These are phyloP conservation scores for Apeltes quadracus DNA, from an alignment of 2,113 vertebrate genomes.

Conservation along the genomic window DNA sequence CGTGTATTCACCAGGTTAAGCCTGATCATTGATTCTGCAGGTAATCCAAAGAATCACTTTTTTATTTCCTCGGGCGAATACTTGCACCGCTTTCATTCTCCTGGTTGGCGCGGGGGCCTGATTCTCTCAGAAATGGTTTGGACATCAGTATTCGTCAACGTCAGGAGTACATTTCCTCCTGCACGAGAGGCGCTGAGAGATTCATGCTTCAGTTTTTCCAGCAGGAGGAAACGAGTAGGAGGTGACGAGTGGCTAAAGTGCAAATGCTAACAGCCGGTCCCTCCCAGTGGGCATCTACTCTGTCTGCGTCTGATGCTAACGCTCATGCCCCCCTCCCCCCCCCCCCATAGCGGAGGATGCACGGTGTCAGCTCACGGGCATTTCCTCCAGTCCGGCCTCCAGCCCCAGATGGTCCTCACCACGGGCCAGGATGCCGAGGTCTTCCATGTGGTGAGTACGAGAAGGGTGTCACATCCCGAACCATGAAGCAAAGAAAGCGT, in stretches of 20 bases:
- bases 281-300: constrained; percentile 56
- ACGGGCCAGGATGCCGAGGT: constrained; percentile 83
- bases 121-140: neutral
- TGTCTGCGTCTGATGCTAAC: constrained; percentile 38
- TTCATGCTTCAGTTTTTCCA: constrained; percentile 43
- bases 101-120: neutral
- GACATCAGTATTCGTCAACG: neutral
- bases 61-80: too few relatives aligned
- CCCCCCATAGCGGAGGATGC: constrained; percentile 88
- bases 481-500: neutral
- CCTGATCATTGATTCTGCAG: neutral
- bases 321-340: constrained; percentile 29
- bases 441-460: constrained; percentile 93
- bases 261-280: constrained; percentile 66
- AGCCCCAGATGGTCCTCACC: constrained; percentile 91
- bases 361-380: constrained; percentile 91
- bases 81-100: neutral
- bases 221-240: constrained; percentile 59
- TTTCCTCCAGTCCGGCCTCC: constrained; percentile 90
- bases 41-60: neutral
- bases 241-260: constrained; percentile 56
- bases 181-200: constrained; percentile 22
- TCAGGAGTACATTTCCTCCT: neutral
- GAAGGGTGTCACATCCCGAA: neutral
- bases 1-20: too few relatives aligned